A percentile compares a stretch with the other conserved stretches of the same genome.
Evolutionary conservation across 1,140 invertebrate species (phyloP).

Genomic region (Lucilia sericata): DNA sequence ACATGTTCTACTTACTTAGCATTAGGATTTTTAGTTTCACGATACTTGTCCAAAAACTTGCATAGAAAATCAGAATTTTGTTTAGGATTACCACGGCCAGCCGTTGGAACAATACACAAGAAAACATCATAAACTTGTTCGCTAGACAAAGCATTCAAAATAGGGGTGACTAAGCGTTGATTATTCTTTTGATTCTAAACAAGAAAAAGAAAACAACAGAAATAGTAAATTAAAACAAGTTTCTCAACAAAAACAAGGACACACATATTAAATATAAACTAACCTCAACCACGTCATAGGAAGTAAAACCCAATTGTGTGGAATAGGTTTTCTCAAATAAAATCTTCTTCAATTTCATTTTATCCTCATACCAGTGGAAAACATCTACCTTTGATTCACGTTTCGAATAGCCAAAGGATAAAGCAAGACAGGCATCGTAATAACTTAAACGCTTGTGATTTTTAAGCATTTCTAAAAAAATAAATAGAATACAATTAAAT

Average conservation of each 20-base stretch:
- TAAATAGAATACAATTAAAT: background rate
- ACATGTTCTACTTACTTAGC: constrained; percentile 55
- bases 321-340: constrained; percentile 49
- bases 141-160: constrained; percentile 52
- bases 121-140: constrained; percentile 58
- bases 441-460: constrained; percentile 46
- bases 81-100: constrained; percentile 56
- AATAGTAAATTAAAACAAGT: background rate
- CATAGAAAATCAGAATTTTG: constrained; percentile 52
- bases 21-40: constrained; percentile 53
- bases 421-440: constrained; percentile 56
- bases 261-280: background rate
- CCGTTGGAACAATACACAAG: constrained; percentile 59
- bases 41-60: constrained; percentile 55
- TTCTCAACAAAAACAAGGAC: background rate
- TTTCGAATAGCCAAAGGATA: constrained; percentile 62
- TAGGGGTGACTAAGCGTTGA: constrained; percentile 52
- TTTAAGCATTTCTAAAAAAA: constrained; percentile 46
- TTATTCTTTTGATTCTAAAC: constrained; percentile 53
- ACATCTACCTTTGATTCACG: constrained; percentile 55
- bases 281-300: constrained; percentile 37
- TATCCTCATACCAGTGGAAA: constrained; percentile 53
- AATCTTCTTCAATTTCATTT: constrained; percentile 50
- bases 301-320: constrained; percentile 6
- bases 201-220: constrained; percentile 35